These are phyloP conservation scores for Atlantisia rogersi DNA, from an alignment of 2,113 vertebrate genomes.

Conservation along the genomic window DNA sequence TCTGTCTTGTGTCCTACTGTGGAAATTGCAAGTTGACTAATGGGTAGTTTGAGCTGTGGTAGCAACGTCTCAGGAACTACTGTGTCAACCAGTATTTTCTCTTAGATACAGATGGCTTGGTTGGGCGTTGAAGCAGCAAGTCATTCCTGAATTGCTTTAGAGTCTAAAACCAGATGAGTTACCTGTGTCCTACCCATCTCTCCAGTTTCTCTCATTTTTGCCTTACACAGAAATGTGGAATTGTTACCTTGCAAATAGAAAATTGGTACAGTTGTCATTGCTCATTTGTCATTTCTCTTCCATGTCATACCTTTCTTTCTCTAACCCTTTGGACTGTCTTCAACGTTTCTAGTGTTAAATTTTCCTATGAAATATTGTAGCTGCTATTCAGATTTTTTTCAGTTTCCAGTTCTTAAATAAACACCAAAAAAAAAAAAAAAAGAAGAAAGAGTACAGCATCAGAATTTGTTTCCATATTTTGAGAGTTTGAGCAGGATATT, in stretches of 20 bases:
- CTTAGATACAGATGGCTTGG: not conserved
- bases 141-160: not conserved
- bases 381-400: not conserved
- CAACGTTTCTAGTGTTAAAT: not conserved
- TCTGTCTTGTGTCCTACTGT: not conserved
- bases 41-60: not conserved
- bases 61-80: not conserved
- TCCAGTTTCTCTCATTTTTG: not conserved
- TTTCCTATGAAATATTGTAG: not conserved
- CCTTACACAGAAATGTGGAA: not conserved
- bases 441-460: too few species aligned
- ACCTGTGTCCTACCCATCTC: not conserved
- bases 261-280: not conserved
- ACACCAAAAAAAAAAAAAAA: not conserved
- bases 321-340: not conserved
- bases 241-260: not conserved
- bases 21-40: not conserved
- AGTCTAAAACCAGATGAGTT: not conserved
- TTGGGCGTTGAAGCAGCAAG: not conserved
- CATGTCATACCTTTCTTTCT: not conserved
- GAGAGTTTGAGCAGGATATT: not conserved
- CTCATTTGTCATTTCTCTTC: not conserved
- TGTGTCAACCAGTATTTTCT: not conserved
- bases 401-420: not conserved
- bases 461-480: not conserved